Percentiles rank a stretch among this genome's conserved stretches.
Evolutionary conservation across 1,140 invertebrate genomes (phyloP).

Genomic region (Achroia grisella): DNA sequence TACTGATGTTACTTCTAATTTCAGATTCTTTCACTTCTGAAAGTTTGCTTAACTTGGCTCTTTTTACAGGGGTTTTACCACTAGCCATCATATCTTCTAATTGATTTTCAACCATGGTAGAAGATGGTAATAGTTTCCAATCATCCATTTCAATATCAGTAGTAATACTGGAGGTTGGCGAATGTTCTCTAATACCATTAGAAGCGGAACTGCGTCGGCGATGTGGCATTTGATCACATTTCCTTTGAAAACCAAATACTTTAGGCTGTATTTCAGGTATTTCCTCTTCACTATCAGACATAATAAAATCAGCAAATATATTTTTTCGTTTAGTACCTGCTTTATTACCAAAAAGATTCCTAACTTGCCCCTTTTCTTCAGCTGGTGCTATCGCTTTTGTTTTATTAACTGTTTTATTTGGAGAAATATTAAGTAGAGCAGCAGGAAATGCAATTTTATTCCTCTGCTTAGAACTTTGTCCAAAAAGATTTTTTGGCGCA

Average conservation of each 20-base stretch:
- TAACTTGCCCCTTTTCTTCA: constrained; percentile 29
- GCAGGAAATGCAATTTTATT: constrained; percentile 41
- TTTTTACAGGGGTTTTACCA: constrained; percentile 28
- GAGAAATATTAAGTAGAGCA: constrained; percentile 39
- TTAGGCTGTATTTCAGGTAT: constrained; percentile 50
- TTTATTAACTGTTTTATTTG: constrained; percentile 47
- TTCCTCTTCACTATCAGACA: constrained; percentile 58
- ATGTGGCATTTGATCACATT: constrained; percentile 5
- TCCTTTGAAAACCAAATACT: constrained; percentile 42
- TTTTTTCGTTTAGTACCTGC: constrained; percentile 45
- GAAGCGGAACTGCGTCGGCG: constrained; percentile 17
- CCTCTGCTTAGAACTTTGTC: constrained; percentile 21
- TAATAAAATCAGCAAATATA: constrained; percentile 52
- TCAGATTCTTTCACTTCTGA: constrained; percentile 23
- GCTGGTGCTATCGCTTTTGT: constrained; percentile 26
- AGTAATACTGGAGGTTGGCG: constrained; percentile 37
- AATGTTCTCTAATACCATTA: constrained; percentile 15
- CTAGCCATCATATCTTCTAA: constrained; percentile 20
- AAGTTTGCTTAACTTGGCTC: constrained; percentile 28
- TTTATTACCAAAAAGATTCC: constrained; percentile 44
- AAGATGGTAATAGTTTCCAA: constrained; percentile 52
- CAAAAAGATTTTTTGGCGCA: constrained; percentile 39
- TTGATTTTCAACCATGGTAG: constrained; percentile 55
- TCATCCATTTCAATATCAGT: constrained; percentile 54
- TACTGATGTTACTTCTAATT: constrained; percentile 8